phyloP scores from a whole-genome alignment of 2,113 vertebrate species.

The Rhagologus leucostigma region DNA sequence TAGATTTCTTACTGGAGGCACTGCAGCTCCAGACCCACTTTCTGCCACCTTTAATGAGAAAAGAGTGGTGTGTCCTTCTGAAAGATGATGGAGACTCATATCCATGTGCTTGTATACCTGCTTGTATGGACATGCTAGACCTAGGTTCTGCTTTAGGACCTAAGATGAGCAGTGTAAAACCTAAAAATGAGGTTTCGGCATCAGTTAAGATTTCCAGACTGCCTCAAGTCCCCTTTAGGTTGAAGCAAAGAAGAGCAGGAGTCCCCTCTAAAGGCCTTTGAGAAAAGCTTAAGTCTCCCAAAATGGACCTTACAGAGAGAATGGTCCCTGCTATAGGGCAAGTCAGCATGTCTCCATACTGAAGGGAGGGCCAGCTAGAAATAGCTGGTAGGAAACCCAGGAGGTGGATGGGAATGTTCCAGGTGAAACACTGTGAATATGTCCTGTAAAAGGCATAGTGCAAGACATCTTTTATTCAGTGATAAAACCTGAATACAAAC shows the following conservation, averaged over 20 bases:
- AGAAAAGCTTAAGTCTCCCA: not conserved
- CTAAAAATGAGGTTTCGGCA: not conserved
- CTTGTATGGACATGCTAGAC: not conserved
- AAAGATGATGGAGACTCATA: not conserved
- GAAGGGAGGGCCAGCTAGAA: not conserved
- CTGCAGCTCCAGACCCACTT: not conserved
- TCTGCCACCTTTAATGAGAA: not conserved
- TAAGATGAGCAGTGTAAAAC: not conserved
- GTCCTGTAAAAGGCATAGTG: not conserved
- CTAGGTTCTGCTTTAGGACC: not conserved
- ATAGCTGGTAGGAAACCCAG: not conserved
- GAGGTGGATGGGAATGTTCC: not conserved
- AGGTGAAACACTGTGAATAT: not conserved
- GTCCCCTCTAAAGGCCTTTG: not conserved
- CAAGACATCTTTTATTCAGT: not conserved
- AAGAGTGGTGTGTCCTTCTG: not conserved
- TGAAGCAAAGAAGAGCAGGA: not conserved
- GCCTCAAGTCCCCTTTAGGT: not conserved
- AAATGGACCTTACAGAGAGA: not conserved
- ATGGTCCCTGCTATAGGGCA: not conserved
- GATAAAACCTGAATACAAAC: not conserved
- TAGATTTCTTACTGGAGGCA: not conserved
- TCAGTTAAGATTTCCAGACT: not conserved
- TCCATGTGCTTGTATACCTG: not conserved
- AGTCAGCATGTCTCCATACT: not conserved